Conservation (phyloP, 2,888 invertebrate genomes). For the Tinea semifulvella region DNA sequence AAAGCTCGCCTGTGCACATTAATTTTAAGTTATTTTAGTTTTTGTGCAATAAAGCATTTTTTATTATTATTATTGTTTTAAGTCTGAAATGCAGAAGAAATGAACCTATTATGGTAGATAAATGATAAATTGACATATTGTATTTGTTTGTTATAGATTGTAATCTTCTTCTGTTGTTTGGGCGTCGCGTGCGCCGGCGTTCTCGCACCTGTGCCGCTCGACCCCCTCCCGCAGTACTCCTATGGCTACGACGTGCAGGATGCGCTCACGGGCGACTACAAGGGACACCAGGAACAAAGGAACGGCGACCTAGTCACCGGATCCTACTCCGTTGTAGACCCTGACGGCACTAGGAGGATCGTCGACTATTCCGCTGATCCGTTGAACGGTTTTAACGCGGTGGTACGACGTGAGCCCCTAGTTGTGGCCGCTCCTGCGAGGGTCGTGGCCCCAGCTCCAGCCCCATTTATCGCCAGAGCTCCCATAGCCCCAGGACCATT, state of each 20-base stretch:
- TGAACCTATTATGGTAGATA: too few relatives aligned
- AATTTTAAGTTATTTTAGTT: too few relatives aligned
- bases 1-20: too few relatives aligned
- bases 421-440: conserved; percentile 31
- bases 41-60: too few relatives aligned
- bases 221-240: conserved; percentile 63
- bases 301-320: conserved; percentile 67
- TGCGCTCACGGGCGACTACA: conserved; percentile 66
- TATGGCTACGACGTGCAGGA: conserved; percentile 69
- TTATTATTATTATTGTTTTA: too few relatives aligned
- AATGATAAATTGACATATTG: too few relatives aligned
- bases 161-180: conserved; percentile 55
- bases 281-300: conserved; percentile 64
- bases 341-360: conserved; percentile 64
- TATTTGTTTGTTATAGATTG: conserved; percentile 42
- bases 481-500: conserved; percentile 19
- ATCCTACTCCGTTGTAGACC: conserved; percentile 62
- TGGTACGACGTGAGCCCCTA: conserved; percentile 63
- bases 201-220: conserved; percentile 40
- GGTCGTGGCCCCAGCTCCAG: conserved; percentile 29
- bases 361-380: conserved; percentile 67
- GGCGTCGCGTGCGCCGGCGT: conserved; percentile 45
- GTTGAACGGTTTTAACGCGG: conserved; percentile 66
- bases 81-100: too few relatives aligned
- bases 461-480: conserved; percentile 30